Base-by-base conservation (phyloP, 2,888 invertebrate genomes). In the Mythimna vitellina region DNA sequence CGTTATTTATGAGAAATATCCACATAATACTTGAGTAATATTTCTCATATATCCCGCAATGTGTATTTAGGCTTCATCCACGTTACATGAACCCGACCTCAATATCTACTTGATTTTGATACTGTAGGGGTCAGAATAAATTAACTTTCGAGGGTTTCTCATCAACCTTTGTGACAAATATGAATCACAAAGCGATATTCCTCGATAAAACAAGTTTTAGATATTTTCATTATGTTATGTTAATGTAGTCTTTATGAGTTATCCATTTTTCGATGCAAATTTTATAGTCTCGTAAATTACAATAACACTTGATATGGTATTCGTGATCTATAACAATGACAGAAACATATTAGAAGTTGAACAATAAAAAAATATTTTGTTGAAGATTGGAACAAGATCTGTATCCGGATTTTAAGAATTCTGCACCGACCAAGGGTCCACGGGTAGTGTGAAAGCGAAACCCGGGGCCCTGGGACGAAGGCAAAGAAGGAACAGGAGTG, bases 41-140 rank as follows among this genome's bases (percentile, higher is more conserved):
- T 83, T 79, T 73, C 83, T 75, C 81, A 70, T 78, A 72, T 76
- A 75, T 68, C 66, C 76, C 73, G 65, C 75, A 64, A 73, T 84
- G 86, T 84, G 71, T 86, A 78, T 75, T 86, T 84, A 86, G 85
- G 85, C 51, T 72, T 65, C 60, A 70, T 63, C 76, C 75, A 56
- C 46, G 78, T 70, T 76, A 73, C 68, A 76, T 71, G 70, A 80
- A 85, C 72, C 80, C 78, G 80, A 81, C 84, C 83, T 81, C 78
- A 73, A 80, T 85, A 85, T 80, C 78, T 79, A 85, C 84, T 87
- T 89, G 87, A 88, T 90, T 89, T 86, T 87, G 89, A 89, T 89
- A 89, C 82, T 67, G 82, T 68, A n/a, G 71, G 85, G 82, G 74
- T 82, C 79, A 72, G 42, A 68, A 73, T 80, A 79, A 70, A 73